These are phyloP conservation scores for Aleiodes sp. DNA, from an alignment of 1,140 invertebrate species.

Conservation along the genomic window DNA sequence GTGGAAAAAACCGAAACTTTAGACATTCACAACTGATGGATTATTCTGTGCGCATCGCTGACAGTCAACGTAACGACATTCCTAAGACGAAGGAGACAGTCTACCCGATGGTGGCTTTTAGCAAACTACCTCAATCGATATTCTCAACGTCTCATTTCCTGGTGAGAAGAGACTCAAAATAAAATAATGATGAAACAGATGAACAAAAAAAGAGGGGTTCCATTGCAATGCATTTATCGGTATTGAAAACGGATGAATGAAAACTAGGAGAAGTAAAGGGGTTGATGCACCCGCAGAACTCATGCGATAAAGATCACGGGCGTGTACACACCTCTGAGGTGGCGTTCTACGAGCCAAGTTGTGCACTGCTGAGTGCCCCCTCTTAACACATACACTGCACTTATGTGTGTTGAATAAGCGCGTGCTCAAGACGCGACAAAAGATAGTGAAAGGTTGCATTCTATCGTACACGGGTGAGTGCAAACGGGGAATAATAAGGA, in stretches of 20 bases:
- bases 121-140: not conserved
- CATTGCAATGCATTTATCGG: not conserved
- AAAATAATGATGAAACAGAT: not conserved
- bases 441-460: not conserved
- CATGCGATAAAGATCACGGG: not conserved
- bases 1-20: constrained; percentile 29
- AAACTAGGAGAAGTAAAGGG: not conserved
- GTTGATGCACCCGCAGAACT: constrained; percentile 1
- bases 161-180: not conserved
- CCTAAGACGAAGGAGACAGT: constrained; percentile 2
- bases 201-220: not conserved
- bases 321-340: not conserved
- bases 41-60: constrained; percentile 42
- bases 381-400: too few species aligned
- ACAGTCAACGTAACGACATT: constrained; percentile 41
- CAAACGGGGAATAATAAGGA: not conserved
- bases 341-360: not conserved
- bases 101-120: too few species aligned
- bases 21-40: constrained; percentile 38
- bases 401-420: not conserved
- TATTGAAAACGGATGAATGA: not conserved
- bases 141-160: constrained; percentile 1
- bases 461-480: not conserved
- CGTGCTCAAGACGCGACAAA: not conserved
- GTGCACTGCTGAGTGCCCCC: too few species aligned